These are phyloP conservation scores for Brevimyrus niger DNA, from an alignment of 2,113 vertebrate genomes.

Conservation along the genomic window DNA sequence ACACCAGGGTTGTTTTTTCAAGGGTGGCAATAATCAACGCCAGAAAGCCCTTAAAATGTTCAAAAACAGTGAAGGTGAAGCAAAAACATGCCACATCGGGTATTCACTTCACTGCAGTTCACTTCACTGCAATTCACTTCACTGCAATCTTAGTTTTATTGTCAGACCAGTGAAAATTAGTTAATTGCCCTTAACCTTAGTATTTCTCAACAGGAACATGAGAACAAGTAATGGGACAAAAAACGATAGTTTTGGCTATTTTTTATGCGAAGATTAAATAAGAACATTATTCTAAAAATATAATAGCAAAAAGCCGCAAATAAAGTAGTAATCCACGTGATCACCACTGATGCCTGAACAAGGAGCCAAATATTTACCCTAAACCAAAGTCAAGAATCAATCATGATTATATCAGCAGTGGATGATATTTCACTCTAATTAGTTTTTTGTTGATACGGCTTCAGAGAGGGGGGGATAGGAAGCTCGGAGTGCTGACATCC, in stretches of 20 bases:
- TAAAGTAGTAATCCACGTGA: neutral
- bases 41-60: slow-evolving; percentile 39
- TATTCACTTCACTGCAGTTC: neutral
- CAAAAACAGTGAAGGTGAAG: neutral
- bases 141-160: neutral
- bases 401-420: slow-evolving; percentile 5
- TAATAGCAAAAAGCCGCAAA: neutral
- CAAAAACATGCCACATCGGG: neutral
- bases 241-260: neutral
- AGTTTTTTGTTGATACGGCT: slow-evolving; percentile 13
- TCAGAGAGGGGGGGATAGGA: neutral
- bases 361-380: neutral
- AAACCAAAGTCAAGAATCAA: neutral
- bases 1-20: neutral
- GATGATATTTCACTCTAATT: slow-evolving; percentile 17
- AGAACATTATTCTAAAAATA: neutral
- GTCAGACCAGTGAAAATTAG: neutral
- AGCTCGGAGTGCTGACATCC: neutral
- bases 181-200: neutral
- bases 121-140: too few species aligned
- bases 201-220: neutral
- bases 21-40: slow-evolving; percentile 56
- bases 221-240: neutral
- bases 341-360: neutral
- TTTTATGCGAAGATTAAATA: neutral